Conservation (phyloP, 1,140 invertebrate genomes). For the Drosophila bipectinata region DNA sequence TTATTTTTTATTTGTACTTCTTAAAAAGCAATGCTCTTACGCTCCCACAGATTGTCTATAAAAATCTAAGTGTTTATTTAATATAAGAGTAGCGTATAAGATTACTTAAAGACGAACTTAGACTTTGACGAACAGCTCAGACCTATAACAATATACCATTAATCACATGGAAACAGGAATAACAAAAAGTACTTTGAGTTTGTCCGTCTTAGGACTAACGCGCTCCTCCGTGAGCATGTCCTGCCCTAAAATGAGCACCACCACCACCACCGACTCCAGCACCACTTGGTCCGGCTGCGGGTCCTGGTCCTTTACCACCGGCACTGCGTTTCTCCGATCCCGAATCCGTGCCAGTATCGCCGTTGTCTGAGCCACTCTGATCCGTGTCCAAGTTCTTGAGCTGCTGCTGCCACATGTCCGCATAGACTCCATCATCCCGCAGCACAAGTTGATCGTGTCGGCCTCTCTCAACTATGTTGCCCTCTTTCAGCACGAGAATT, state of each 20-base stretch:
- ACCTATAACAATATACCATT: slow-evolving; percentile 54
- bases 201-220: slow-evolving; percentile 32
- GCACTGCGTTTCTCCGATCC: slow-evolving; percentile 13
- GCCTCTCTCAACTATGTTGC: slow-evolving; percentile 95
- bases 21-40: slow-evolving; percentile 4
- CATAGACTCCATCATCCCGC: slow-evolving; percentile 88
- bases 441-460: slow-evolving; percentile 91
- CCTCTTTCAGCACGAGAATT: slow-evolving; percentile 95
- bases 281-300: slow-evolving; percentile 13
- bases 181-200: slow-evolving; percentile 45
- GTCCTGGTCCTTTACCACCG: slow-evolving; percentile 4
- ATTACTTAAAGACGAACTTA: slow-evolving; percentile 47
- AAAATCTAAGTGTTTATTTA: slow-evolving; percentile 49
- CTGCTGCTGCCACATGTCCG: slow-evolving; percentile 96
- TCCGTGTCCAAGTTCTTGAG: slow-evolving; percentile 86
- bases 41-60: slow-evolving; percentile 23
- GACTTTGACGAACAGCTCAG: slow-evolving; percentile 46
- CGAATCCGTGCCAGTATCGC: slow-evolving; percentile 8
- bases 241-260: slow-evolving; percentile 52
- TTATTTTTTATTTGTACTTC: slow-evolving; percentile 2
- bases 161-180: slow-evolving; percentile 64
- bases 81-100: slow-evolving; percentile 40
- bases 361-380: slow-evolving; percentile 39
- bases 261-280: slow-evolving; percentile 10
- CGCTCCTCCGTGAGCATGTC: slow-evolving; percentile 65